These are phyloP conservation scores for Hirundichthys speculiger DNA, from an alignment of 2,113 vertebrate species.

Conservation along the genomic window DNA sequence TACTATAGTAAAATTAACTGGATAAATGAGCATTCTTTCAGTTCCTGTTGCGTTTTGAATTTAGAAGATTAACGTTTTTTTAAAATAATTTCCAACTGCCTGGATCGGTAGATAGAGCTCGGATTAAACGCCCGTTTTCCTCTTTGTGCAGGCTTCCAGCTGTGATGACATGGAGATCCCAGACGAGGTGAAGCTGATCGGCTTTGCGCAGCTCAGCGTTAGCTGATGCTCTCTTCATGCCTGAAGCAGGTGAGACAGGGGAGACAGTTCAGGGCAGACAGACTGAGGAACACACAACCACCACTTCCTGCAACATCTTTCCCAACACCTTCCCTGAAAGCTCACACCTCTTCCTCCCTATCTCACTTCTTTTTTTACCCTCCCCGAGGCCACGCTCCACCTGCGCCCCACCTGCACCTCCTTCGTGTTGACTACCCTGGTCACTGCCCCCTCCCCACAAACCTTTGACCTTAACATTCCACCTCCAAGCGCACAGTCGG, in stretches of 20 bases:
- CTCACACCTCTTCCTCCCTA: slow-evolving; percentile 43
- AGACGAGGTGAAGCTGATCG: slow-evolving; percentile 97
- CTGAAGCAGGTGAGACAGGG: slow-evolving; percentile 78
- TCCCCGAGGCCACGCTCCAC: slow-evolving; percentile 31
- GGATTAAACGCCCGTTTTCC: slow-evolving; percentile 4
- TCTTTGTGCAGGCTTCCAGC: slow-evolving; percentile 86
- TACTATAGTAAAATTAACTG: no score
- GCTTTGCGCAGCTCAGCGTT: slow-evolving; percentile 96
- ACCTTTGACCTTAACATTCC: slow-evolving; percentile 67
- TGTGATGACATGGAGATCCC: slow-evolving; percentile 94
- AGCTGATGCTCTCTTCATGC: slow-evolving; percentile 86
- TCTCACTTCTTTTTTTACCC: slow-evolving; percentile 58
- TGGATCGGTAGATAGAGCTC: slow-evolving; percentile 2
- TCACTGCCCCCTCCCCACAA: slow-evolving; percentile 35
- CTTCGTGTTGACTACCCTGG: slow-evolving; percentile 39
- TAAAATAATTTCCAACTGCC: no score
- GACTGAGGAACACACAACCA: slow-evolving; percentile 71
- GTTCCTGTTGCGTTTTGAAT: no score
- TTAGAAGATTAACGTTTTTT: no score
- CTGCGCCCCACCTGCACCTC: slow-evolving; percentile 21
- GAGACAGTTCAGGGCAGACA: slow-evolving; percentile 82
- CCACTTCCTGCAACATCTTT: slow-evolving; percentile 38
- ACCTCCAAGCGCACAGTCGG: slow-evolving; percentile 58
- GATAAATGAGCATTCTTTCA: no score
- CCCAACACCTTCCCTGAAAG: slow-evolving; percentile 49